Conservation (phyloP, 2,113 vertebrate genomes). For the Aix galericulata region DNA sequence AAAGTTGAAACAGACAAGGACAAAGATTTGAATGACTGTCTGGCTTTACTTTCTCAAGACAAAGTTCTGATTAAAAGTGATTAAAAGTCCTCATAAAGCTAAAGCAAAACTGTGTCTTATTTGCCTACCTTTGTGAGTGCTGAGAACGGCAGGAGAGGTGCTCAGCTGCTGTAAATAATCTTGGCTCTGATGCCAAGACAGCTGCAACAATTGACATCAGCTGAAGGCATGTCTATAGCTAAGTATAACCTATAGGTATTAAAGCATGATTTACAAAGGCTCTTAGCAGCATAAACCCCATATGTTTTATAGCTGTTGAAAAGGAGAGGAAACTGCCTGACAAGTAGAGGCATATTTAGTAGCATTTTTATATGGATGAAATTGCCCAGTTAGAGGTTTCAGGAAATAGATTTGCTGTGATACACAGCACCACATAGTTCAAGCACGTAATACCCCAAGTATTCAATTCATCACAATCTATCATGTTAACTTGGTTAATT, state of each 20-base stretch:
- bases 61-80: neutral
- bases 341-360: neutral
- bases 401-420: neutral
- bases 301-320: slow-evolving; percentile 39
- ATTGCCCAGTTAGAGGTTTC: slow-evolving; percentile 25
- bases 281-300: neutral
- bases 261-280: neutral
- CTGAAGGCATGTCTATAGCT: neutral
- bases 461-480: slow-evolving; percentile 44
- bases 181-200: neutral
- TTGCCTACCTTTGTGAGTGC: neutral
- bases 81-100: neutral
- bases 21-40: neutral
- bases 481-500: slow-evolving; percentile 67
- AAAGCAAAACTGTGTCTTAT: neutral
- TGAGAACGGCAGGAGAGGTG: neutral
- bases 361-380: neutral
- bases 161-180: slow-evolving; percentile 40
- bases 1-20: neutral
- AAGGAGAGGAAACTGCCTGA: neutral
- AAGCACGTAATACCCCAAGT: neutral
- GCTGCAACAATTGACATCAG: slow-evolving; percentile 20
- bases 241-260: slow-evolving; percentile 17
- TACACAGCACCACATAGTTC: neutral
- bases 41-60: neutral